phyloP scores from a whole-genome alignment of 2,888 invertebrate species.

The Phalangium opilio region DNA sequence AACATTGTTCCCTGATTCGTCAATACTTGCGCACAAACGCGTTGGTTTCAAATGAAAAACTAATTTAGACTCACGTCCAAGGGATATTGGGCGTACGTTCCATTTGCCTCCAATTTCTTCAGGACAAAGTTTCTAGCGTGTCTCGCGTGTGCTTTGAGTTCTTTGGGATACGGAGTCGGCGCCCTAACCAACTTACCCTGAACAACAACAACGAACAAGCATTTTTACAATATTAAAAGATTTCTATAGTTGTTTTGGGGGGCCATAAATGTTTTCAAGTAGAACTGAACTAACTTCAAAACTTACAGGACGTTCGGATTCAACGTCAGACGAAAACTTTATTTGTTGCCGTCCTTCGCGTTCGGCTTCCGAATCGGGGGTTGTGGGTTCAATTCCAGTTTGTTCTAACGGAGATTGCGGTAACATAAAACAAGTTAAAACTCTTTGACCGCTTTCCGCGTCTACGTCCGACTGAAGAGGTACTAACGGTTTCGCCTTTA shows the following conservation, averaged over 20 bases:
- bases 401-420: conserved; percentile 47
- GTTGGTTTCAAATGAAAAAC: too few species aligned
- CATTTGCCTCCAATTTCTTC: conserved; percentile 19
- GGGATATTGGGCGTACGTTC: conserved; percentile 4
- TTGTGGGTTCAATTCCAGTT: conserved; percentile 2
- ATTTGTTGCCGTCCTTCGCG: conserved; percentile 32
- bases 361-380: conserved; percentile 31
- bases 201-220: too few species aligned
- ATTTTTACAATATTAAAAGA: too few species aligned
- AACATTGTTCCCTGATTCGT: too few species aligned
- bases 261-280: too few species aligned
- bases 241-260: too few species aligned
- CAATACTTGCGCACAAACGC: too few species aligned
- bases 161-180: conserved; percentile 87
- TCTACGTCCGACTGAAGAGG: conserved; percentile 77
- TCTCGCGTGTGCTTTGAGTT: conserved; percentile 37
- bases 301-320: conserved; percentile 43
- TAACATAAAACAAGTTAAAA: conserved; percentile 78
- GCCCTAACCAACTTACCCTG: conserved; percentile 57
- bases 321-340: conserved; percentile 42
- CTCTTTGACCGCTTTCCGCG: conserved; percentile 57
- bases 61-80: too few species aligned
- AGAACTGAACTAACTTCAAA: too few species aligned
- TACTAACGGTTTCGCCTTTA: conserved; percentile 80
- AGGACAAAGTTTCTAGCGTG: conserved; percentile 21